A percentile compares a stretch with the other conserved stretches of the same genome.
Evolutionary conservation across 1,140 invertebrate genomes (phyloP).

Genomic region (Nixonia krombeini): DNA sequence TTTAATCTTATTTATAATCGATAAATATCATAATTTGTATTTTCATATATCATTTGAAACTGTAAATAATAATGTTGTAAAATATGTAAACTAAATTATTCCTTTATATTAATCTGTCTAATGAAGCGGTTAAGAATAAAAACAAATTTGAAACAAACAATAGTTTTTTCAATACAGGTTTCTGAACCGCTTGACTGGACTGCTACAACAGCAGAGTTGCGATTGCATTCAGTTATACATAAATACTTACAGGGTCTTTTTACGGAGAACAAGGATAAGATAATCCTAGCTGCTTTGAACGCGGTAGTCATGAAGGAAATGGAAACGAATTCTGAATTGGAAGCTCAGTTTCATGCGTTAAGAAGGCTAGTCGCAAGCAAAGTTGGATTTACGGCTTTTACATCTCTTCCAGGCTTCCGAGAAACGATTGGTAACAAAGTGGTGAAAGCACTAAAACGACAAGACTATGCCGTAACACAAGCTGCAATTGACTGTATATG

Average conservation of each 20-base stretch:
- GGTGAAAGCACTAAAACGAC: conserved; percentile 90
- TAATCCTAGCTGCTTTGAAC: conserved; percentile 87
- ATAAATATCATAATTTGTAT: too few species aligned
- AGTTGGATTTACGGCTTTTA: conserved; percentile 97
- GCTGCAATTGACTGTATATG: conserved; percentile 97
- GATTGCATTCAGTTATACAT: conserved; percentile 62
- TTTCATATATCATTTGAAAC: too few species aligned
- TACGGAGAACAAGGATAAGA: conserved; percentile 98
- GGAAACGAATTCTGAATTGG: conserved; percentile 81
- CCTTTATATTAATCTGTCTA: too few species aligned
- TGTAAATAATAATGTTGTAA: too few species aligned
- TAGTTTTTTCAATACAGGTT: conserved; percentile 61
- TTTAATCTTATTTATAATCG: too few species aligned
- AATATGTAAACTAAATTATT: too few species aligned
- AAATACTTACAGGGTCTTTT: conserved; percentile 86
- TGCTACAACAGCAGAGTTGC: conserved; percentile 62
- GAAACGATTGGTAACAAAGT: conserved; percentile 95
- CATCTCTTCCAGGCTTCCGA: conserved; percentile 89
- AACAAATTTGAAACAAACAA: conserved; percentile 4
- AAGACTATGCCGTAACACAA: conserved; percentile 92
- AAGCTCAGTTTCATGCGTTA: conserved; percentile 95
- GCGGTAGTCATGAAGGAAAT: conserved; percentile 82
- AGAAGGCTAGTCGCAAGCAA: conserved; percentile 95
- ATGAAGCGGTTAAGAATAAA: conserved; percentile 29
- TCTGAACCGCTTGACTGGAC: conserved; percentile 66